Percentiles rank a stretch among this genome's conserved stretches.
Evolutionary conservation across 1,140 invertebrate genomes (phyloP).

Genomic region (Eueides isabella): DNA sequence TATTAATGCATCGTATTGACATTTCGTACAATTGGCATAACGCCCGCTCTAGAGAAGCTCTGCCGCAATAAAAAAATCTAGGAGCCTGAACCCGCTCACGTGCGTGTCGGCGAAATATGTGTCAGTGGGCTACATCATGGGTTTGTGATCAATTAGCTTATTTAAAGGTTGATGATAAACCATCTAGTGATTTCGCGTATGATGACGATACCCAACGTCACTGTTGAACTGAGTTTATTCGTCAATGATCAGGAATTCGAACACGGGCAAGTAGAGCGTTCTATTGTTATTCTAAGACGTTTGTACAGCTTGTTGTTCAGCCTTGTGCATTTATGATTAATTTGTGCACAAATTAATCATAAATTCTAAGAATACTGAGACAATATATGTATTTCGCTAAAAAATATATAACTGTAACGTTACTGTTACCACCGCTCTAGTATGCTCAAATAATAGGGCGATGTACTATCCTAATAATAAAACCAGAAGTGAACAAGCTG

Average conservation of each 20-base stretch:
- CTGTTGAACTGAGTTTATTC: background rate
- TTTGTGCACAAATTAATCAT: background rate
- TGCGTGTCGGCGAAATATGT: slow-evolving; percentile 26
- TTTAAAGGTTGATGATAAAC: slow-evolving; percentile 34
- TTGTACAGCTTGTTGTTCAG: background rate
- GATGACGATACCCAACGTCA: slow-evolving; percentile 28
- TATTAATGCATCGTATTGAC: slow-evolving; percentile 80
- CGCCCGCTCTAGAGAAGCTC: slow-evolving; percentile 61
- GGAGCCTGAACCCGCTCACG: slow-evolving; percentile 31
- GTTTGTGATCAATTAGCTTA: slow-evolving; percentile 30
- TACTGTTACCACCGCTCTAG: background rate
- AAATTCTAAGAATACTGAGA: background rate
- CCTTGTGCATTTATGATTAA: background rate
- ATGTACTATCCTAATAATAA: background rate
- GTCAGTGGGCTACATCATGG: background rate
- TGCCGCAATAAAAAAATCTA: slow-evolving; percentile 58
- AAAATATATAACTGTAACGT: background rate
- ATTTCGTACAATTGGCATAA: slow-evolving; percentile 71
- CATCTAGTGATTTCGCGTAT: background rate
- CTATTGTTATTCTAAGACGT: slow-evolving; percentile 19
- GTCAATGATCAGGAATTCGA: slow-evolving; percentile 34
- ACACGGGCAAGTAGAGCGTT: slow-evolving; percentile 26
- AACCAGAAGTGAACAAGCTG: slow-evolving; percentile 20
- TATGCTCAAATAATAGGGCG: background rate
- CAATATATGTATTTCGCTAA: background rate